A percentile compares a stretch with the other conserved stretches of the same genome.
phyloP scores from a whole-genome alignment of 2,888 invertebrate species.

The Agelastica alni region DNA sequence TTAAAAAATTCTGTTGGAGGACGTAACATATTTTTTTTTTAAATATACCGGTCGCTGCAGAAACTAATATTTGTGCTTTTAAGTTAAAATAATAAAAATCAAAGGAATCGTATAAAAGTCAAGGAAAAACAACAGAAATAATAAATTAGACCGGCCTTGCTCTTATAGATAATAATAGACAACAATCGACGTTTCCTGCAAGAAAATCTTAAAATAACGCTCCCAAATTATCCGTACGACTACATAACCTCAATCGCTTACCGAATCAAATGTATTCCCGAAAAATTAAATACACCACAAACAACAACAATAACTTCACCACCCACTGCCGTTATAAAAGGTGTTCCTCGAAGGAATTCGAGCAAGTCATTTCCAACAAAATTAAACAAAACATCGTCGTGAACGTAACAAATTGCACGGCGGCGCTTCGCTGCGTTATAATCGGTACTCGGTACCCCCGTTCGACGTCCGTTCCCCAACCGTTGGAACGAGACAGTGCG shows the following conservation, averaged over 20 bases:
- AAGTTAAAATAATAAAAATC: no score
- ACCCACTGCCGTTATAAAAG: slow-evolving; percentile 29
- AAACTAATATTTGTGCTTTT: no score
- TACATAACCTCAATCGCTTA: slow-evolving; percentile 21
- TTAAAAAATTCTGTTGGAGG: no score
- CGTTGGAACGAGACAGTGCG: slow-evolving; percentile 14
- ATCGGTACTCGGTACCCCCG: slow-evolving; percentile 21
- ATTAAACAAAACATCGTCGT: slow-evolving; percentile 28
- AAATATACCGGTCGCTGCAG: no score
- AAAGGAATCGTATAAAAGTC: no score
- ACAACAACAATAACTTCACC: slow-evolving; percentile 4
- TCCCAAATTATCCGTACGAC: slow-evolving; percentile 6
- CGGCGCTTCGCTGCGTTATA: slow-evolving; percentile 24
- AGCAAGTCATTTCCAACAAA: slow-evolving; percentile 34
- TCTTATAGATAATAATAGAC: slow-evolving; percentile 14
- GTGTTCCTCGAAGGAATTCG: slow-evolving; percentile 15
- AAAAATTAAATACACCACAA: background rate
- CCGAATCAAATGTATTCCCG: slow-evolving; percentile 2
- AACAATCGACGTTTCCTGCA: slow-evolving; percentile 10
- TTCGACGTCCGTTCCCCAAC: slow-evolving; percentile 1
- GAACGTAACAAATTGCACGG: slow-evolving; percentile 21
- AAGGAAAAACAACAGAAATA: background rate
- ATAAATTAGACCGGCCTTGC: slow-evolving; percentile 4
- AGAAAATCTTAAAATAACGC: slow-evolving; percentile 16
- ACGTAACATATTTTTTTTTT: no score